A percentile compares a stretch with the other conserved stretches of the same genome.
phyloP scores from a whole-genome alignment of 2,888 invertebrate species.

The Harmothoe impar region DNA sequence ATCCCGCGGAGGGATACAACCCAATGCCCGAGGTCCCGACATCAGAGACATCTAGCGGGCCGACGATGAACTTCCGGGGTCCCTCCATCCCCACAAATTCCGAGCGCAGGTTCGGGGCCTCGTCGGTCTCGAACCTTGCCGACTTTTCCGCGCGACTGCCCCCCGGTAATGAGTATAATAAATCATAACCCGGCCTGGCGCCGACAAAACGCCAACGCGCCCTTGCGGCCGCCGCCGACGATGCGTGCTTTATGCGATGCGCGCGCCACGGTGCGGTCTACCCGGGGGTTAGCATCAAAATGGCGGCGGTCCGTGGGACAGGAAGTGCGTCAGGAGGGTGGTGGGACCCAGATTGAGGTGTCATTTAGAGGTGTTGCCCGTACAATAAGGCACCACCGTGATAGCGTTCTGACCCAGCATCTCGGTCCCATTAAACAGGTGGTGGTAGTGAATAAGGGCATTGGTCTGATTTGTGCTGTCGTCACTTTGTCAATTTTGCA shows the following conservation, averaged over 20 bases:
- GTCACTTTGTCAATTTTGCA: no score
- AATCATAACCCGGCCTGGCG: background rate
- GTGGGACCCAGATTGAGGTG: background rate
- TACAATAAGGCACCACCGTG: background rate
- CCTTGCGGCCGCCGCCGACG: conserved; percentile 3
- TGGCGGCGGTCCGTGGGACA: background rate
- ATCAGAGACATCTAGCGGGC: background rate
- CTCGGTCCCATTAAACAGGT: background rate
- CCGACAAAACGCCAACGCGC: conserved; percentile 42
- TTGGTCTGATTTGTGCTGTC: no score
- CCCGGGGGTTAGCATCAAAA: background rate
- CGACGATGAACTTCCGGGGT: background rate
- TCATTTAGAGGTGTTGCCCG: background rate
- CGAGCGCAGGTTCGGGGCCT: background rate
- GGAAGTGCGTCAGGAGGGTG: background rate
- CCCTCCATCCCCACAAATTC: background rate
- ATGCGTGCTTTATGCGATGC: background rate
- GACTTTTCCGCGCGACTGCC: conserved; percentile 38
- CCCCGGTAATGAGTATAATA: conserved; percentile 51
- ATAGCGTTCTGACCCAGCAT: background rate
- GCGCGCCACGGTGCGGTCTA: background rate
- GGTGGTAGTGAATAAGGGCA: no score
- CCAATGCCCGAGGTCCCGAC: background rate
- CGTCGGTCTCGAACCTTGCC: background rate
- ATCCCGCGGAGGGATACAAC: background rate